Evolutionary conservation across 2,113 vertebrate genomes (phyloP).

Genomic region (Heterocephalus glaber): DNA sequence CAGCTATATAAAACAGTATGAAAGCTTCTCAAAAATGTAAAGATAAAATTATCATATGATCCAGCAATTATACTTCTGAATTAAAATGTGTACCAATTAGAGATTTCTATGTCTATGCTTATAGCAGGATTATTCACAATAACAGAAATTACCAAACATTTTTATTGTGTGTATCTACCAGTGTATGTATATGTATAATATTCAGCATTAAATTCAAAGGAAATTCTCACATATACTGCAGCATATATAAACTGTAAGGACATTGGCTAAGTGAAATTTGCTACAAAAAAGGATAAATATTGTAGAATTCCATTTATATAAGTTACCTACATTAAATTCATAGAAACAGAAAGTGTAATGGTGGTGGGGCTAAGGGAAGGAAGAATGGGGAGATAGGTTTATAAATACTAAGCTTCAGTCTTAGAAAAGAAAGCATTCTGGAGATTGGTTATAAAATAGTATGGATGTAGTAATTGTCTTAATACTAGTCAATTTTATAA

Average conservation of each 20-base stretch:
- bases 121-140: background rate
- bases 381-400: background rate
- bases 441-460: background rate
- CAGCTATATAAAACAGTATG: background rate
- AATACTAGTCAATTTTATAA: background rate
- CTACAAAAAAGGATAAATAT: background rate
- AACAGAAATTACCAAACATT: background rate
- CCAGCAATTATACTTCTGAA: background rate
- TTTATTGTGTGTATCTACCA: background rate
- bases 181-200: background rate
- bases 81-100: background rate
- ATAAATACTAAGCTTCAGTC: background rate
- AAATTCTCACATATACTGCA: background rate
- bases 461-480: background rate
- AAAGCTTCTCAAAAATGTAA: background rate
- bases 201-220: background rate
- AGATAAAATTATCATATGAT: no score
- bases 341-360: background rate
- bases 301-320: background rate
- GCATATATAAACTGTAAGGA: background rate
- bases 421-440: background rate
- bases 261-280: background rate
- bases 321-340: background rate
- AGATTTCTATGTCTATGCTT: background rate
- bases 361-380: background rate